Conservation (phyloP, 2,113 vertebrate genomes). For the Ursus arctos region DNA sequence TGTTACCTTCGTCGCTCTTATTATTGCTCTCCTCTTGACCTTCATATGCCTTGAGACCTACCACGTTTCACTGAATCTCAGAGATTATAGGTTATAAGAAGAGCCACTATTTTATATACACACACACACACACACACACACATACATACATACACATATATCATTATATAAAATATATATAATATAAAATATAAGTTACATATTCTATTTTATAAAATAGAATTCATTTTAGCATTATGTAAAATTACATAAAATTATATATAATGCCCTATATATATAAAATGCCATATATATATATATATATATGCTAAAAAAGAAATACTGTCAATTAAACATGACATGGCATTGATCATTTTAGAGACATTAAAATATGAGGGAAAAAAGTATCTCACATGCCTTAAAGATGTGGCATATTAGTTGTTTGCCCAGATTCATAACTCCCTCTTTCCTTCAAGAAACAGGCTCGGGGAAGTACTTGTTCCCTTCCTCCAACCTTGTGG, state of each 20-base stretch:
- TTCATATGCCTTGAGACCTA: not conserved
- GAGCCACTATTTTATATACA: not conserved
- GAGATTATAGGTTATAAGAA: not conserved
- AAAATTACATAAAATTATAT: not conserved
- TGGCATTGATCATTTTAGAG: not conserved
- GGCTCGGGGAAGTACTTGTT: not conserved
- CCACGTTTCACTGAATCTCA: not conserved
- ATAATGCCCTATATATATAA: too few species aligned
- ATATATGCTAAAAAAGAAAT: not conserved
- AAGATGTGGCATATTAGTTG: not conserved
- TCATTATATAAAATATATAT: too few species aligned
- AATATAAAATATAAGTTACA: too few species aligned
- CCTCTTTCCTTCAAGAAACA: not conserved
- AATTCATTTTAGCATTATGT: too few species aligned
- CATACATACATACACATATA: too few species aligned
- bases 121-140: too few species aligned
- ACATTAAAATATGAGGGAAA: accelerated
- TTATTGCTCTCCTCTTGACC: not conserved
- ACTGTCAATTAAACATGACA: not conserved
- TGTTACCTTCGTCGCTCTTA: not conserved
- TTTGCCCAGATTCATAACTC: not conserved
- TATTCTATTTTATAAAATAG: too few species aligned
- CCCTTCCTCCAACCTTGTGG: not conserved
- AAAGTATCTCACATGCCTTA: too few species aligned
- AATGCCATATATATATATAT: too few species aligned